Evolutionary conservation across 2,113 vertebrate genomes (phyloP).

Genomic region (Cheirogaleus medius): DNA sequence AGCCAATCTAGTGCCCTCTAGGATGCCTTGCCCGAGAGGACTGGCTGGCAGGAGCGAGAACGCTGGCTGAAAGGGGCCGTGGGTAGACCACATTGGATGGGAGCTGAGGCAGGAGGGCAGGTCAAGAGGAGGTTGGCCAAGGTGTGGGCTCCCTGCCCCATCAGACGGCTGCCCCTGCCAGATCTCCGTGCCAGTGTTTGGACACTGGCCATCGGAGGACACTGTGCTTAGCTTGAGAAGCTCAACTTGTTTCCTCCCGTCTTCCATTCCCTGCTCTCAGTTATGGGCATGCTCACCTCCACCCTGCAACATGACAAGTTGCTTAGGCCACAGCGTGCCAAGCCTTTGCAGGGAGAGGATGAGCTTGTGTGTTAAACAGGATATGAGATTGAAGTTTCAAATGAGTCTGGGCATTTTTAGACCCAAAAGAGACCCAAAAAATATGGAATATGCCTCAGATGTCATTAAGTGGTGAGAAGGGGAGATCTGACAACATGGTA

Average conservation of each 20-base stretch:
- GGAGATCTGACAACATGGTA: neutral
- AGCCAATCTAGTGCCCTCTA: too few relatives aligned
- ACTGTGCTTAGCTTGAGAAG: neutral
- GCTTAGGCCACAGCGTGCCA: neutral
- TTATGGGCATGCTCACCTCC: accelerated
- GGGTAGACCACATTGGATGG: too few relatives aligned
- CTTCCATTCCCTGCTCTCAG: neutral
- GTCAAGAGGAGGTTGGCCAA: neutral
- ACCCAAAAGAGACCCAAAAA: neutral
- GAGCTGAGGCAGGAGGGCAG: neutral
- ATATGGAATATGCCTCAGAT: neutral
- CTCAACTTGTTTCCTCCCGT: neutral
- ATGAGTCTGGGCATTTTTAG: neutral
- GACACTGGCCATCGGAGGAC: accelerated
- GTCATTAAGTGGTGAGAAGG: neutral
- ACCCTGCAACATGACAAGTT: neutral
- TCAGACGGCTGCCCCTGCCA: neutral
- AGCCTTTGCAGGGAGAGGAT: neutral
- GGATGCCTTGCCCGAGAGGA: neutral
- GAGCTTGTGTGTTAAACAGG: neutral
- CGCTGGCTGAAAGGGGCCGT: neutral
- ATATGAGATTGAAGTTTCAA: neutral
- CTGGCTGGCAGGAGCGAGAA: neutral
- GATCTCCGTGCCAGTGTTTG: neutral
- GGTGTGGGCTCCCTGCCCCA: neutral